Base-by-base conservation (phyloP, 2,888 invertebrate genomes). In the Limnephilus auricula region DNA sequence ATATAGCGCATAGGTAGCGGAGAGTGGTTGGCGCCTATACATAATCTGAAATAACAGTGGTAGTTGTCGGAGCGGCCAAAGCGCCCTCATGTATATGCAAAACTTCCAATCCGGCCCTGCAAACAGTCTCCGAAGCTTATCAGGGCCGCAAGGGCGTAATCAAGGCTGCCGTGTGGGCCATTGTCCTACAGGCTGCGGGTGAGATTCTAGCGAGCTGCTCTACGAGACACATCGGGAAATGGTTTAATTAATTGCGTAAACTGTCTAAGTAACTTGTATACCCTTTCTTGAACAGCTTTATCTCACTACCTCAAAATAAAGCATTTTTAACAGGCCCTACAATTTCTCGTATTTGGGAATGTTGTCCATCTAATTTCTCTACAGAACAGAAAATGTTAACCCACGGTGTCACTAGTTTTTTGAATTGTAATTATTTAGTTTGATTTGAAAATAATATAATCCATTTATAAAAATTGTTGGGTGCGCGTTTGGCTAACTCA, bases 61-160 rank as follows among this genome's bases (percentile, higher is more conserved):
- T 88, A 25, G 65, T n/a, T 80, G 80, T 86, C 40, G 86, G 30
- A 32, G 34, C 34, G 37, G 32, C 50, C 65, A 65, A 34, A 15
- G 32, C 32, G 32, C 78, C n/a, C 87, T 88, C 87, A 88, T 88
- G 87, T 88, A 34, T 88, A 88, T 88, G 87, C 87, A 88, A 88
- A 88, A 88, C 79, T 88, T 78, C 79, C 34, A 78, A 88, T 79
- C 79, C 87, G 30, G n/a, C 5, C 87, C 87, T 79, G 78, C 78
- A 65, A 88, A 88, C 87, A 88, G 87, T 88, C 87, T 79, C 87
- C 86, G 9, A 86, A 37, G 87, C 34, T 78, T 87, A 65, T 78
- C 87, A 88, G 87, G 78, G 18, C 32, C 87, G 79, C 87, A 78
- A 32, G 34, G 87, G 87, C 65, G 34, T 78, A 88, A 88, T 88